These are phyloP conservation scores for Melipona quadrifasciata DNA, from an alignment of 1,140 invertebrate species.

Conservation along the genomic window DNA sequence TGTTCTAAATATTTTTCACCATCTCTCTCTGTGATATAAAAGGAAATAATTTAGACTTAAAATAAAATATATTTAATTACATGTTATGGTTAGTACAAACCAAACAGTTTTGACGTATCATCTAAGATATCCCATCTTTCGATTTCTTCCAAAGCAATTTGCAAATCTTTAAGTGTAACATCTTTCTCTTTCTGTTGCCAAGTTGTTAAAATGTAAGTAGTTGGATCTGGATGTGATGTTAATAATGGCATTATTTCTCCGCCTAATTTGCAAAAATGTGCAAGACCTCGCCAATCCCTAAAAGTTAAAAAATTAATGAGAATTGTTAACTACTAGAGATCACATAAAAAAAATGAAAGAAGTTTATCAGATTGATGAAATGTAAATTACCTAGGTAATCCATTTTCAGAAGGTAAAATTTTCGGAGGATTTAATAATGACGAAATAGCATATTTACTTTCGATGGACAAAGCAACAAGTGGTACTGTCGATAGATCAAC, in stretches of 20 bases:
- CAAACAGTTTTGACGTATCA: constrained; percentile 83
- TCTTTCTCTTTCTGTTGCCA: constrained; percentile 78
- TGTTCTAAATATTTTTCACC: constrained; percentile 70
- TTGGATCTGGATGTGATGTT: constrained; percentile 81
- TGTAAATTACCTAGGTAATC: constrained; percentile 80
- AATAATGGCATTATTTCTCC: constrained; percentile 80
- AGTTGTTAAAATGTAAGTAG: constrained; percentile 80
- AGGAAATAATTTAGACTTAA: background rate
- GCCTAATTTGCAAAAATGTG: constrained; percentile 81
- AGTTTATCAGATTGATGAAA: background rate
- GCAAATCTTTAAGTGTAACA: constrained; percentile 81
- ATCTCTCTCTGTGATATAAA: constrained; percentile 75
- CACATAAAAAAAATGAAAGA: background rate
- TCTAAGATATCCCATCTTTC: constrained; percentile 87
- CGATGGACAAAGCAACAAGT: constrained; percentile 82
- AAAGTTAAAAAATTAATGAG: constrained; percentile 45
- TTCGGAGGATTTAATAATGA: constrained; percentile 84
- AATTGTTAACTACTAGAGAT: background rate
- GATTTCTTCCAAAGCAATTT: constrained; percentile 82
- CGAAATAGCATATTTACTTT: constrained; percentile 80
- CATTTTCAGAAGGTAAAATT: constrained; percentile 82
- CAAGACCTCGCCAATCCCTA: constrained; percentile 88
- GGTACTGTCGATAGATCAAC: constrained; percentile 84
- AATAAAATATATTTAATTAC: background rate
- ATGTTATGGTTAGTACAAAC: constrained; percentile 75